Conservation (phyloP, 2,113 vertebrate genomes). For the Hippocampus zosterae region DNA sequence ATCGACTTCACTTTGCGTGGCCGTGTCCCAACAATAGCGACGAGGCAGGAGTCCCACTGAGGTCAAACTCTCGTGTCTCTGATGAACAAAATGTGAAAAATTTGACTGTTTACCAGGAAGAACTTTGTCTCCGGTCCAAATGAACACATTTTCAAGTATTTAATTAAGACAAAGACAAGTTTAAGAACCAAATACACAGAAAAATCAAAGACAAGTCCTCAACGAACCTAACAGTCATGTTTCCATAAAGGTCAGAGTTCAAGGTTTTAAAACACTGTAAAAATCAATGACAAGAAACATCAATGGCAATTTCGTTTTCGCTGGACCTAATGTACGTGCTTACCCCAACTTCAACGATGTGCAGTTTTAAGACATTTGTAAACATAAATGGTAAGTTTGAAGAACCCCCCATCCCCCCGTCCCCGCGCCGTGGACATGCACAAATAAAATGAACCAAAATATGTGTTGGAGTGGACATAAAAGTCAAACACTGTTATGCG, state of each 20-base stretch:
- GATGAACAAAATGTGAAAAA: slow-evolving; percentile 4
- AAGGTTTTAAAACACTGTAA: background rate
- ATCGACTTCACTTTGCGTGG: slow-evolving; percentile 44
- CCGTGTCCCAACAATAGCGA: slow-evolving; percentile 39
- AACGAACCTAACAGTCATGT: too few relatives aligned
- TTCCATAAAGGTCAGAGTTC: too few relatives aligned
- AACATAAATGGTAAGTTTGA: background rate
- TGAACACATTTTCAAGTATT: background rate
- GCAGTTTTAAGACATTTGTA: background rate
- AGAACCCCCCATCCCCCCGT: background rate
- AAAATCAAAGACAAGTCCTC: too few relatives aligned
- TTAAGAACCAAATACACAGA: too few relatives aligned
- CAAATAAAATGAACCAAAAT: background rate
- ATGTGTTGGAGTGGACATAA: slow-evolving; percentile 1
- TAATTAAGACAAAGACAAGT: too few relatives aligned
- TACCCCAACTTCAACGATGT: background rate
- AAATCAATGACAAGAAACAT: background rate
- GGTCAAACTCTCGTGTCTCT: slow-evolving; percentile 1
- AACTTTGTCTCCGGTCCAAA: background rate
- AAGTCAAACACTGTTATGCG: background rate
- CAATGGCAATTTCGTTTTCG: background rate
- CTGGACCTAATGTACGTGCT: background rate
- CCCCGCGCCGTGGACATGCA: background rate
- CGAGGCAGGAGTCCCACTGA: slow-evolving; percentile 8
- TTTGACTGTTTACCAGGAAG: background rate